Percentiles rank a stretch among this genome's conserved stretches.
phyloP scores from a whole-genome alignment of 2,888 invertebrate genomes.

The Prionchulus punctatus region DNA sequence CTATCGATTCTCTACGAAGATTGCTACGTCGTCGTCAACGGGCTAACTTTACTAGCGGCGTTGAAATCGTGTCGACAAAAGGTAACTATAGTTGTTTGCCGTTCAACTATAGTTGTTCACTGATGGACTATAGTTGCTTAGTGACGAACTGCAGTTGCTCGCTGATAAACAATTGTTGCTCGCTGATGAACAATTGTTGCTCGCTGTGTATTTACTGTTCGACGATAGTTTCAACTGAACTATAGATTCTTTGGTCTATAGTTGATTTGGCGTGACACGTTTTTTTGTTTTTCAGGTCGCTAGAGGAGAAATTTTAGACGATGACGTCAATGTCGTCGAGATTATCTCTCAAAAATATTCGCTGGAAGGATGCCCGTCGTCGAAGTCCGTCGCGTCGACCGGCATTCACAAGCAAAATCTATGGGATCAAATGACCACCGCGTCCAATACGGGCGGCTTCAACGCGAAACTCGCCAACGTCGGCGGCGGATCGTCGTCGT shows the following conservation, averaged over 20 bases:
- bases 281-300: background rate
- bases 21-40: constrained; percentile 53
- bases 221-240: too few relatives aligned
- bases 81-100: too few relatives aligned
- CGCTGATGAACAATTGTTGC: too few relatives aligned
- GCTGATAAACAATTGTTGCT: too few relatives aligned
- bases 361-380: background rate
- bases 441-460: constrained; percentile 54
- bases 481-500: too few relatives aligned
- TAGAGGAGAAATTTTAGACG: background rate
- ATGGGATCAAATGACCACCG: constrained; percentile 69
- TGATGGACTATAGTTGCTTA: too few relatives aligned
- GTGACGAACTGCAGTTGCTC: too few relatives aligned
- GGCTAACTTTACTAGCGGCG: constrained; percentile 58
- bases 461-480: constrained; percentile 3
- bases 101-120: too few relatives aligned
- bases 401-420: constrained; percentile 44
- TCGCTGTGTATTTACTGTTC: too few relatives aligned
- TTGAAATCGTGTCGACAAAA: constrained; percentile 60
- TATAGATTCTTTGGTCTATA: too few relatives aligned
- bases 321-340: background rate
- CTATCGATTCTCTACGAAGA: constrained; percentile 55
- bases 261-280: too few relatives aligned
- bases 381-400: constrained; percentile 11
- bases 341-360: background rate